Conservation (phyloP, 2,888 invertebrate genomes). For the Campoplex capitator region DNA sequence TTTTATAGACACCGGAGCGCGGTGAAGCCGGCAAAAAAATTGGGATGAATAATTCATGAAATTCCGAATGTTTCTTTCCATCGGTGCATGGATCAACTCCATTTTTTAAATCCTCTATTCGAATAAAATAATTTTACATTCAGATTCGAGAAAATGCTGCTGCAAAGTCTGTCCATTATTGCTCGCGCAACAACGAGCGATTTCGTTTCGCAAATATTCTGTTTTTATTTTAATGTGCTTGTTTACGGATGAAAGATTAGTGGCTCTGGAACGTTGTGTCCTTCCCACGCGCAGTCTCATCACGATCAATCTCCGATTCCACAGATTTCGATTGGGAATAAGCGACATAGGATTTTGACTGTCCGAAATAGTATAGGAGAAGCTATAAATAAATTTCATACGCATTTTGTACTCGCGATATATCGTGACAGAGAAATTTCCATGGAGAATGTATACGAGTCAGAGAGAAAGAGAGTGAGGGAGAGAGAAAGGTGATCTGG, state of each 20-base stretch:
- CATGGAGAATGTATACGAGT: neutral
- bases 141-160: neutral
- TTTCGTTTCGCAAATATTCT: neutral
- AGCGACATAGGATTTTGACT: constrained; percentile 26
- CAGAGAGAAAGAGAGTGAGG: neutral
- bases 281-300: neutral
- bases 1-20: too few relatives aligned
- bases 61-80: neutral
- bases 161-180: neutral
- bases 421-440: constrained; percentile 27
- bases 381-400: constrained; percentile 35
- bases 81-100: neutral
- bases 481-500: constrained; percentile 1
- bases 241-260: neutral
- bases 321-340: constrained; percentile 13
- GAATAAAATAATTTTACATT: neutral
- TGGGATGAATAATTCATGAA: neutral
- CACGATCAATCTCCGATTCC: constrained; percentile 3
- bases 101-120: neutral
- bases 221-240: neutral
- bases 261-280: neutral
- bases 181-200: neutral
- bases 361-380: neutral
- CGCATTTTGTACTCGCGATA: constrained; percentile 18
- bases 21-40: neutral